These are phyloP conservation scores for Ifrita kowaldi DNA, from an alignment of 2,113 vertebrate genomes.

Conservation along the genomic window DNA sequence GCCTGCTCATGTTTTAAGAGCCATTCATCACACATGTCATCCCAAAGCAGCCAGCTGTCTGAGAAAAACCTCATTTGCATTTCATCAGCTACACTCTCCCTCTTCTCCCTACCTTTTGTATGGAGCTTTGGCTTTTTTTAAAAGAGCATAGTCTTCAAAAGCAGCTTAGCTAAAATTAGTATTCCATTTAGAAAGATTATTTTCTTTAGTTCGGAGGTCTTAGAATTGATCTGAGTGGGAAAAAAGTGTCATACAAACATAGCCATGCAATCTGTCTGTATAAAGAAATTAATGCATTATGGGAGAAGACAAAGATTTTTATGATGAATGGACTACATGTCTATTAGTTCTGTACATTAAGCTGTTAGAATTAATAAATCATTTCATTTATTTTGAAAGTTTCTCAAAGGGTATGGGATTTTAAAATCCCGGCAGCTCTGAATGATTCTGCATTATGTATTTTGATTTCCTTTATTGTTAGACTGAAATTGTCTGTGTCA, in stretches of 20 bases:
- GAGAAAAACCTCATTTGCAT: constrained; percentile 87
- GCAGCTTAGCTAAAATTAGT: constrained; percentile 76
- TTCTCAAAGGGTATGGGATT: constrained; percentile 34
- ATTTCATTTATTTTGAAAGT: constrained; percentile 54
- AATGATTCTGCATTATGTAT: not conserved
- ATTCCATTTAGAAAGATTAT: constrained; percentile 71
- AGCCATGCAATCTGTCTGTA: constrained; percentile 34
- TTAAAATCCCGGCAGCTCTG: not conserved
- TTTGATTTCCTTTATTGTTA: constrained; percentile 45
- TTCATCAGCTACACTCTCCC: constrained; percentile 78
- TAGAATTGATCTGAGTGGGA: constrained; percentile 40
- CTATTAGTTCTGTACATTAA: constrained; percentile 57
- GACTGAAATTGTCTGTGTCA: not conserved
- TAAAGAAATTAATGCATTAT: constrained; percentile 51
- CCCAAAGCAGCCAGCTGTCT: constrained; percentile 89
- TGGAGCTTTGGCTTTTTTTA: constrained; percentile 68
- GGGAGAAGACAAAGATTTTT: constrained; percentile 47
- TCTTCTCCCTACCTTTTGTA: constrained; percentile 69
- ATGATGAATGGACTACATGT: constrained; percentile 44
- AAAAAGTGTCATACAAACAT: constrained; percentile 43
- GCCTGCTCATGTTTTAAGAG: constrained; percentile 89
- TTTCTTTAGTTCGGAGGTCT: constrained; percentile 71
- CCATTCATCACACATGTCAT: constrained; percentile 98
- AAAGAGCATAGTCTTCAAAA: constrained; percentile 72
- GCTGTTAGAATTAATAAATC: constrained; percentile 56